Evolutionary conservation across 2,797 vertebrate species (phyloP).

Genomic region (Periophthalmus magnuspinnatus): DNA sequence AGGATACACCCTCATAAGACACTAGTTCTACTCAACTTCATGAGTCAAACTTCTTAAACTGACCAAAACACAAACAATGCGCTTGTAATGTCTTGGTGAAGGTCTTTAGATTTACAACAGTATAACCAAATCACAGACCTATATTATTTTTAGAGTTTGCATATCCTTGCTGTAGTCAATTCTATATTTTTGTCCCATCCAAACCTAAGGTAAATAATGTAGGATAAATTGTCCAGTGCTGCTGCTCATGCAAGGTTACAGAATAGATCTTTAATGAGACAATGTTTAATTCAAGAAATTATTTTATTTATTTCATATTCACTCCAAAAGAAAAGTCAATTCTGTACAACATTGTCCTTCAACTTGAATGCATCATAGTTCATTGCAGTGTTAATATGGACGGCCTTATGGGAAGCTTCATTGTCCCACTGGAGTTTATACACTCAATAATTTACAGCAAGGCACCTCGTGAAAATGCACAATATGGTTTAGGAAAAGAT

Average conservation of each 20-base stretch:
- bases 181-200: not conserved
- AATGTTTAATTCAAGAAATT: slow-evolving; percentile 38
- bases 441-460: slow-evolving; percentile 84
- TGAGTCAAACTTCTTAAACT: not conserved
- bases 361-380: slow-evolving; percentile 44
- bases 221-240: too few relatives aligned
- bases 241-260: not conserved
- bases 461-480: slow-evolving; percentile 67
- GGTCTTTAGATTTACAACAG: too few relatives aligned
- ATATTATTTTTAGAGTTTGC: not conserved
- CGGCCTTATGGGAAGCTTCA: slow-evolving; percentile 31
- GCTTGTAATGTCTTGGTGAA: too few relatives aligned
- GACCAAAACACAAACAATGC: not conserved
- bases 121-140: too few relatives aligned
- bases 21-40: not conserved
- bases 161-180: not conserved
- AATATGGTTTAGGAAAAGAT: slow-evolving; percentile 64
- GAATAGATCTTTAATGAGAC: slow-evolving; percentile 12
- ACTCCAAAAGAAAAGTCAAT: slow-evolving; percentile 54
- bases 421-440: slow-evolving; percentile 41
- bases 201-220: not conserved
- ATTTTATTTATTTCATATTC: slow-evolving; percentile 58
- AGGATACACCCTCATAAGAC: not conserved
- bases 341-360: slow-evolving; percentile 61
- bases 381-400: slow-evolving; percentile 50